These are phyloP conservation scores for Seriola rivoliana DNA, from an alignment of 2,113 vertebrate genomes.

Conservation along the genomic window DNA sequence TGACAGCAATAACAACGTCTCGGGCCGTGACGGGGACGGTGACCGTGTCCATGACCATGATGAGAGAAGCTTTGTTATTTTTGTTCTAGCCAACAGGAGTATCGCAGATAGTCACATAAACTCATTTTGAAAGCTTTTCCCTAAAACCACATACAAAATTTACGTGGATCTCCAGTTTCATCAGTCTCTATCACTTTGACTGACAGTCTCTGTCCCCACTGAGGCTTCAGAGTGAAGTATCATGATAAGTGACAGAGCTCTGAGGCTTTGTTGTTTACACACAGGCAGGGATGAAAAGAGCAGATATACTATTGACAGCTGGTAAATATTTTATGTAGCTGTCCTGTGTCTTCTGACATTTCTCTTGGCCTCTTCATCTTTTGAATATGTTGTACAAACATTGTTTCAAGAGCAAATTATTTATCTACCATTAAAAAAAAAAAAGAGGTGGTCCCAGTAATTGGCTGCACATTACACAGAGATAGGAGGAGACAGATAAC, in stretches of 20 bases:
- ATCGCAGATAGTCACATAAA: constrained; percentile 21
- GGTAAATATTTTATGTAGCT: constrained; percentile 71
- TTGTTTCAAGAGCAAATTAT: neutral
- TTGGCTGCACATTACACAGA: neutral
- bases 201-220: constrained; percentile 39
- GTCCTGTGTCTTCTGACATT: constrained; percentile 54
- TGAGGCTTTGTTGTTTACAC: constrained; percentile 65
- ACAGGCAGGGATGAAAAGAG: constrained; percentile 53
- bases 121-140: constrained; percentile 46
- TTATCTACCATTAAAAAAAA: neutral
- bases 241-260: constrained; percentile 53
- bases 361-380: constrained; percentile 43
- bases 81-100: neutral
- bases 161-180: constrained; percentile 50
- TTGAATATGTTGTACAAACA: constrained; percentile 17
- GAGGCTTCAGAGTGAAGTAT: constrained; percentile 55
- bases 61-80: constrained; percentile 24
- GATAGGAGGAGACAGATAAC: neutral
- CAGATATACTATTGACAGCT: constrained; percentile 51
- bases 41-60: constrained; percentile 26
- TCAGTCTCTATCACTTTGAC: constrained; percentile 44
- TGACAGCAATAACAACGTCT: constrained; percentile 28
- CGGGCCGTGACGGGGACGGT: neutral
- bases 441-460: neutral
- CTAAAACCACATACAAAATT: constrained; percentile 58